Percentiles rank a stretch among this genome's conserved stretches.
phyloP scores from a whole-genome alignment of 2,888 invertebrate genomes.

The Cantharis nigra region DNA sequence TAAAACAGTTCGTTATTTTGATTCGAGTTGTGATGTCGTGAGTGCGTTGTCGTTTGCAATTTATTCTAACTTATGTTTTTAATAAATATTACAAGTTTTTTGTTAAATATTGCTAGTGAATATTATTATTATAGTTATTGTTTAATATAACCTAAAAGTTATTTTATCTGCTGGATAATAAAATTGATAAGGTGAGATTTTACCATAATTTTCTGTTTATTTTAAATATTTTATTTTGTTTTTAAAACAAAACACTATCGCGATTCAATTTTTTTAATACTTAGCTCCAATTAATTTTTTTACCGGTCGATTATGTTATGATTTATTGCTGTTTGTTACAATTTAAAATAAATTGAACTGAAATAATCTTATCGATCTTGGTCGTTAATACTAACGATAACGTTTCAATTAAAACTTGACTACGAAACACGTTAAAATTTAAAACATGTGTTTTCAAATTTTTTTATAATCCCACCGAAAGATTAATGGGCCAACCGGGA shows the following conservation, averaged over 20 bases:
- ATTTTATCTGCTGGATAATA: background rate
- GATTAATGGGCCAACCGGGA: background rate
- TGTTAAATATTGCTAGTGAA: background rate
- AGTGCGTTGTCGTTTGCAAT: background rate
- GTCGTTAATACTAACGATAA: background rate
- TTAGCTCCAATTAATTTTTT: background rate
- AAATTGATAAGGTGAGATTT: background rate
- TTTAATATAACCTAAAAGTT: background rate
- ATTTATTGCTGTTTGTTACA: background rate
- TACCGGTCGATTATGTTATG: background rate
- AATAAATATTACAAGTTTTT: background rate
- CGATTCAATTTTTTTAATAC: background rate
- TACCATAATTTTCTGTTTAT: background rate
- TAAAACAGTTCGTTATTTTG: conserved; percentile 3
- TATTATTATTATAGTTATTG: background rate
- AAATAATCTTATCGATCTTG: background rate
- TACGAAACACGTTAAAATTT: background rate
- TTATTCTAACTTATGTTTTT: background rate
- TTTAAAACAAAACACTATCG: background rate
- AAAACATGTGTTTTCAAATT: background rate
- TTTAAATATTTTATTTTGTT: background rate
- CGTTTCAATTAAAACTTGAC: background rate
- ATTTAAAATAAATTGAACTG: background rate
- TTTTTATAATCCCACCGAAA: background rate
- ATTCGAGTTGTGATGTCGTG: background rate